phyloP scores from a whole-genome alignment of 2,797 vertebrate genomes.

The Chaenodraco wilsoni region DNA sequence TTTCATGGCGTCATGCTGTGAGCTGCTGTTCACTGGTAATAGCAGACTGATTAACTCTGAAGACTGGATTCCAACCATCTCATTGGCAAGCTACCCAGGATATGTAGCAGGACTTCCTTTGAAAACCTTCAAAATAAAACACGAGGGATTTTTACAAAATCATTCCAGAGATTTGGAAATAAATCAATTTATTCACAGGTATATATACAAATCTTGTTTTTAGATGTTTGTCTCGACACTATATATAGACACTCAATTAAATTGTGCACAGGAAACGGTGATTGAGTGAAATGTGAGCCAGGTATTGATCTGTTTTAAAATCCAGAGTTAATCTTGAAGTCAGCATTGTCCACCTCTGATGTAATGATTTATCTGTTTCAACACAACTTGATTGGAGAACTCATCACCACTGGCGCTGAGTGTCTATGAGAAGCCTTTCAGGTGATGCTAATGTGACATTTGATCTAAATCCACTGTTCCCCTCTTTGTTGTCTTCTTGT shows the following conservation, averaged over 20 bases:
- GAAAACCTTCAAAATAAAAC: conserved; percentile 62
- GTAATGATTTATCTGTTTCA: conserved; percentile 34
- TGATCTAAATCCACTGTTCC: conserved; percentile 18
- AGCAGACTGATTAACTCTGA: conserved; percentile 54
- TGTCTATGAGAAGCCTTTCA: conserved; percentile 33
- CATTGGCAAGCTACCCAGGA: conserved; percentile 3
- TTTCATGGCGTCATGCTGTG: conserved; percentile 23
- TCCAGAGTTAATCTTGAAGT: conserved; percentile 35
- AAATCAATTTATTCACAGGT: no score
- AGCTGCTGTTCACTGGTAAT: conserved; percentile 39
- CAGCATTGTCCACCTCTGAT: conserved; percentile 23
- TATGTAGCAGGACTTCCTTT: conserved; percentile 33
- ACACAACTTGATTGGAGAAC: conserved; percentile 34
- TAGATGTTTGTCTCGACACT: not conserved
- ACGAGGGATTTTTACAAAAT: not conserved
- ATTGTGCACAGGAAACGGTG: conserved; percentile 2
- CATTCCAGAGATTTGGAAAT: not conserved
- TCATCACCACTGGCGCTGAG: conserved; percentile 37
- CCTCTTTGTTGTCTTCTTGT: not conserved
- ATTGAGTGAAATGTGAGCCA: conserved; percentile 17
- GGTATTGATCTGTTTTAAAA: conserved; percentile 20
- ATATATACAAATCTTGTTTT: no score
- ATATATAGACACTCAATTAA: not conserved
- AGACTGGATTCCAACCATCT: conserved; percentile 25
- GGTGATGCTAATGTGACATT: conserved; percentile 59